These are phyloP conservation scores for Cephalopterus ornatus DNA, from an alignment of 2,113 vertebrate genomes.

Conservation along the genomic window DNA sequence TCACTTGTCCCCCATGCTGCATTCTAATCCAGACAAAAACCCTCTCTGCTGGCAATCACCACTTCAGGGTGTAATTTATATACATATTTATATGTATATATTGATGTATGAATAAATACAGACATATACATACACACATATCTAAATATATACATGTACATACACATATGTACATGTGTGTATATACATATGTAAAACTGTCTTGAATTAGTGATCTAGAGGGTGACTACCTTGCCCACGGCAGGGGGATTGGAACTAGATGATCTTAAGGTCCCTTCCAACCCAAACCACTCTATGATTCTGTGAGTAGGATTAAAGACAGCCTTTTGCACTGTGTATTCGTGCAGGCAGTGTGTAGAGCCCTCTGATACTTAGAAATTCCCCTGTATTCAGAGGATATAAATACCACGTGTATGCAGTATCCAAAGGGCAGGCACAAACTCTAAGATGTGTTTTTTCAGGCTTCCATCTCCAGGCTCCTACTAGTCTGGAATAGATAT, in stretches of 20 bases:
- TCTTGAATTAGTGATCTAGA: neutral
- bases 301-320: neutral
- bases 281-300: neutral
- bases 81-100: neutral
- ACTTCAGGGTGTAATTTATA: neutral
- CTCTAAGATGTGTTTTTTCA: neutral
- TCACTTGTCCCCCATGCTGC: neutral
- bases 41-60: neutral
- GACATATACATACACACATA: neutral
- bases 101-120: too few species aligned
- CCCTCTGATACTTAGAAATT: neutral
- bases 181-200: neutral
- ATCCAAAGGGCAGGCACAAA: neutral
- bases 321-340: neutral
- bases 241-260: neutral
- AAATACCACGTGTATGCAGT: fast-evolving
- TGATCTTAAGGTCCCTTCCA: neutral
- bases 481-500: neutral
- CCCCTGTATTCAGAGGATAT: neutral
- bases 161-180: neutral
- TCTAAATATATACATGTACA: neutral
- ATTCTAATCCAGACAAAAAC: neutral
- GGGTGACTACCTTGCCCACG: neutral
- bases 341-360: neutral
- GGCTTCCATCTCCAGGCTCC: neutral